Conservation (phyloP, 1,140 invertebrate species). For the Drosophila tsacasi region DNA sequence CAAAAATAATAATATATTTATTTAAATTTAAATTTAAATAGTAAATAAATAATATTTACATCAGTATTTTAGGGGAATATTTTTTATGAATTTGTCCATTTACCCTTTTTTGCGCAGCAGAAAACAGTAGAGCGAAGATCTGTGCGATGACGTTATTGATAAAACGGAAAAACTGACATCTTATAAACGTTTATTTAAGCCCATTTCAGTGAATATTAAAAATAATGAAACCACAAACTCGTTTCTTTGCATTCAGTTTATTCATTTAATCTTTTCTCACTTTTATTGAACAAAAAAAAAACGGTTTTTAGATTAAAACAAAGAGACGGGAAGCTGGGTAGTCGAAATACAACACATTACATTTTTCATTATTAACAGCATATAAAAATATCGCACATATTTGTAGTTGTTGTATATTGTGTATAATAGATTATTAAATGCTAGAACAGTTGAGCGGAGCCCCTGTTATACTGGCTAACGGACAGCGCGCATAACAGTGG, state of each 20-base stretch:
- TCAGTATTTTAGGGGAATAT: not conserved
- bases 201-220: not conserved
- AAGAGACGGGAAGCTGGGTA: constrained; percentile 4
- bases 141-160: too few relatives aligned
- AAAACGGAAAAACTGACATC: too few relatives aligned
- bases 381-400: constrained; percentile 71
- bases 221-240: not conserved
- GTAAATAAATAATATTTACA: too few relatives aligned
- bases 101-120: too few relatives aligned
- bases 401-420: constrained; percentile 5
- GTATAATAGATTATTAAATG: constrained; percentile 31
- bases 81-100: not conserved
- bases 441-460: constrained; percentile 20
- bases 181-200: not conserved
- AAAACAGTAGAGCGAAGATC: too few relatives aligned
- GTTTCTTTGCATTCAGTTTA: not conserved
- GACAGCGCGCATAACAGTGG: constrained; percentile 1
- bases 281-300: constrained; percentile 8
- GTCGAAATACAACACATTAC: constrained; percentile 35
- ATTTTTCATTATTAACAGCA: constrained; percentile 43
- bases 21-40: too few relatives aligned
- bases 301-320: not conserved
- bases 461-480: constrained; percentile 20
- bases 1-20: too few relatives aligned
- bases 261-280: constrained; percentile 3